phyloP scores from a whole-genome alignment of 2,888 invertebrate species.

The Lepidocyrtinus sp. region DNA sequence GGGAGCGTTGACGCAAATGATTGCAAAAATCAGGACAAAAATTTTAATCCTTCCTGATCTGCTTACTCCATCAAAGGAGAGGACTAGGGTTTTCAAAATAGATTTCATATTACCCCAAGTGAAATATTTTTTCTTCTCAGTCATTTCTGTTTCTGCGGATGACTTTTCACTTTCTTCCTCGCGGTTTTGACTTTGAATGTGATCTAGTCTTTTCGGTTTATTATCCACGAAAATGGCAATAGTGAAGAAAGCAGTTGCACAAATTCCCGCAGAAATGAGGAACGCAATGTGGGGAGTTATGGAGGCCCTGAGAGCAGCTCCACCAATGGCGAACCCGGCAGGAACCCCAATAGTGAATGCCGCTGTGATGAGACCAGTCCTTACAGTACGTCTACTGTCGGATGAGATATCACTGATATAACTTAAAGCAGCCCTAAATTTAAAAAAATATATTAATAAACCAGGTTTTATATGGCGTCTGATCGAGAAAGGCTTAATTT shows the following conservation, averaged over 20 bases:
- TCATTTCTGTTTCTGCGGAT: neutral
- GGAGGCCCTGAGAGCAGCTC: slow-evolving; percentile 39
- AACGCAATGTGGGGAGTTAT: slow-evolving; percentile 34
- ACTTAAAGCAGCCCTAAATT: slow-evolving; percentile 68
- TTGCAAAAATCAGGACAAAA: slow-evolving; percentile 43
- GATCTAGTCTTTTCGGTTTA: neutral
- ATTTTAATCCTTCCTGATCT: slow-evolving; percentile 39
- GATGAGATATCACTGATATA: slow-evolving; percentile 72
- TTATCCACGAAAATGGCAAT: slow-evolving; percentile 49
- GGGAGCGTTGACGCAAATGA: slow-evolving; percentile 59
- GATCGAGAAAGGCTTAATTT: neutral
- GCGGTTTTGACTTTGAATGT: too few relatives aligned
- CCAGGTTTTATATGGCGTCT: slow-evolving; percentile 64
- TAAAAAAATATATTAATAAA: too few relatives aligned
- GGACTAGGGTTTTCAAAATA: slow-evolving; percentile 28
- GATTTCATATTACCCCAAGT: slow-evolving; percentile 25
- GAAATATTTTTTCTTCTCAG: neutral
- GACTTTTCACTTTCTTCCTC: neutral
- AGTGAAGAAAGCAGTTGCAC: slow-evolving; percentile 20
- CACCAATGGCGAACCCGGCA: slow-evolving; percentile 66
- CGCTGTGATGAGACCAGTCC: slow-evolving; percentile 76
- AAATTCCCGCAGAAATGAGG: slow-evolving; percentile 39
- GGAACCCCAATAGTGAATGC: slow-evolving; percentile 55
- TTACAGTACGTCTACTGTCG: slow-evolving; percentile 76
- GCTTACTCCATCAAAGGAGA: slow-evolving; percentile 34